Percentiles rank a stretch among this genome's conserved stretches.
Conservation (phyloP, 2,113 vertebrate species). For the Himantopus leucocephalus region DNA sequence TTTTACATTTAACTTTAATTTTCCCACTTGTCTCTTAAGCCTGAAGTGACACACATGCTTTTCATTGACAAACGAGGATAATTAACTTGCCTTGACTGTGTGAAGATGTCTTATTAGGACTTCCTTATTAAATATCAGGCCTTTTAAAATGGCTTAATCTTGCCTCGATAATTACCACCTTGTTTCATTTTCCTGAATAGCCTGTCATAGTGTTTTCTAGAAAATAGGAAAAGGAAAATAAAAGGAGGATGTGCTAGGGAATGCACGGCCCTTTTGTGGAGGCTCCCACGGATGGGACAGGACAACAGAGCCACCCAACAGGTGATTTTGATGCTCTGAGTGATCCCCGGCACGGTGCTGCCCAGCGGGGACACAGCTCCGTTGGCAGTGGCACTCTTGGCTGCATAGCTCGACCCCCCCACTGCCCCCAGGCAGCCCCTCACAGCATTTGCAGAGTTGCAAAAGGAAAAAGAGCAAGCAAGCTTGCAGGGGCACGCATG, state of each 20-base stretch:
- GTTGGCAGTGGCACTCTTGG: rapidly evolving
- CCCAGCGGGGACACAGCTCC: rapidly evolving
- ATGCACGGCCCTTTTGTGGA: neutral
- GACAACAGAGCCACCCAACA: neutral
- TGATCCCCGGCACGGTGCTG: rapidly evolving
- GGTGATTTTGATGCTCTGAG: neutral
- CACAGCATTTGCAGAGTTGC: rapidly evolving
- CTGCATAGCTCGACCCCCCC: neutral
- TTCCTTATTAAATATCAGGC: conserved; percentile 23
- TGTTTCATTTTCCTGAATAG: neutral
- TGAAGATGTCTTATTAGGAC: conserved; percentile 37
- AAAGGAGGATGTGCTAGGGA: neutral
- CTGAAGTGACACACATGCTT: neutral
- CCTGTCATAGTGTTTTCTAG: neutral
- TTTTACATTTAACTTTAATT: neutral
- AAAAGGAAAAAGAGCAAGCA: neutral
- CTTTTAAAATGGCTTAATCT: neutral
- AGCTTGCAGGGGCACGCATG: neutral
- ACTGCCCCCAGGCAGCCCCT: rapidly evolving
- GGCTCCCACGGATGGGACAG: neutral
- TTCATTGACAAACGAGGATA: conserved; percentile 28
- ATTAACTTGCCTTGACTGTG: neutral
- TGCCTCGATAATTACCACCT: conserved; percentile 3
- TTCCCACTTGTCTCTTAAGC: neutral
- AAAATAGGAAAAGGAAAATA: neutral